Conservation (phyloP, 2,797 vertebrate species). For the Helostoma temminkii region DNA sequence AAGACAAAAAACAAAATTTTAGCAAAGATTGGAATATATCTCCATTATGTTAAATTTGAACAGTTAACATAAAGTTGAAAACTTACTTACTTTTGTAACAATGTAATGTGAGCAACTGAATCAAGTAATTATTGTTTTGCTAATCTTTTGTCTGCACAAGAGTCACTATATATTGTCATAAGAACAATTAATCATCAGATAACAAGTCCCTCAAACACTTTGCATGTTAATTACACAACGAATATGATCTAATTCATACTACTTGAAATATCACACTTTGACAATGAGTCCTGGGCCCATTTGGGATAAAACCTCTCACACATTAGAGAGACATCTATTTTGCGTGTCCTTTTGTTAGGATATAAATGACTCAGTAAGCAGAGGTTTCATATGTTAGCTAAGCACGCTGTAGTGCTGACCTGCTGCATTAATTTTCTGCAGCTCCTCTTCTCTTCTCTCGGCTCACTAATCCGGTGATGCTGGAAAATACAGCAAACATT, state of each 20-base stretch:
- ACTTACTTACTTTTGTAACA: neutral
- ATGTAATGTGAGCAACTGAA: neutral
- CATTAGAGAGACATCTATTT: conserved; percentile 34
- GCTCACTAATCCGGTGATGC: conserved; percentile 55
- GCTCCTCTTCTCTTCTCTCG: conserved; percentile 46
- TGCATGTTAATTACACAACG: neutral
- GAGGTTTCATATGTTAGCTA: conserved; percentile 43
- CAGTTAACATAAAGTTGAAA: neutral
- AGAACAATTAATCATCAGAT: neutral
- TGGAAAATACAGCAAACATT: conserved; percentile 74
- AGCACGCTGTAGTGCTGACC: conserved; percentile 17
- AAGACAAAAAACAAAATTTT: too few species aligned
- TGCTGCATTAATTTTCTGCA: conserved; percentile 36
- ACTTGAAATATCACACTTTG: neutral
- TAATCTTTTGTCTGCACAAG: neutral
- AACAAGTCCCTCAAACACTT: neutral
- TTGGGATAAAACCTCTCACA: conserved; percentile 18
- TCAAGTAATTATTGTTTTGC: too few species aligned
- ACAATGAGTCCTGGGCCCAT: conserved; percentile 4
- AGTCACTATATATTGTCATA: neutral
- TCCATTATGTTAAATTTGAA: neutral
- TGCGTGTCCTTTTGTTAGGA: conserved; percentile 25
- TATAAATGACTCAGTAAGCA: conserved; percentile 73
- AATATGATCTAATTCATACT: neutral
- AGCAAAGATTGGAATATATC: too few species aligned